phyloP scores from a whole-genome alignment of 2,113 vertebrate species.

The Bubo blakistoni region DNA sequence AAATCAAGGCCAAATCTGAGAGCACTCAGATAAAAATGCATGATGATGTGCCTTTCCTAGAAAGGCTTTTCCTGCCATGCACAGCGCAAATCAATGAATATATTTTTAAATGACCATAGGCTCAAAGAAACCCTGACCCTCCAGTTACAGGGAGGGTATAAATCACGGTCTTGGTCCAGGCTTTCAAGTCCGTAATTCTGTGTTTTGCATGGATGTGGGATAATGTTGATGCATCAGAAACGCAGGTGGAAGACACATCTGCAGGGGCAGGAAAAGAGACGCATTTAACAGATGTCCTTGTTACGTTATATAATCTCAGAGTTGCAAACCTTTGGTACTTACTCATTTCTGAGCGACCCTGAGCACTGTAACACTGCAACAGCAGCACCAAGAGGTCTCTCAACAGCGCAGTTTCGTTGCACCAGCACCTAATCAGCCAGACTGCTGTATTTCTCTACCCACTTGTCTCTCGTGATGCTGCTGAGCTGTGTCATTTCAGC shows the following conservation, averaged over 20 bases:
- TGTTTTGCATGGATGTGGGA: not conserved
- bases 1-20: not conserved
- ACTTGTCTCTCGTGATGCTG: not conserved
- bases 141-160: not conserved
- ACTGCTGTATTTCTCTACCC: not conserved
- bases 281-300: not conserved
- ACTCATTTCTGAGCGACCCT: not conserved
- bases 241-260: not conserved
- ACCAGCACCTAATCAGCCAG: not conserved
- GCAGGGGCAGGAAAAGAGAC: not conserved
- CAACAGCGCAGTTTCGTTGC: accelerated
- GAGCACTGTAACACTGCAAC: not conserved
- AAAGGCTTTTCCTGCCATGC: not conserved
- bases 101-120: not conserved
- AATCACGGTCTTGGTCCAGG: not conserved
- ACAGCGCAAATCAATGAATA: not conserved
- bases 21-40: not conserved
- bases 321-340: not conserved
- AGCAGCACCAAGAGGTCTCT: not conserved
- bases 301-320: not conserved
- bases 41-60: not conserved
- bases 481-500: not conserved
- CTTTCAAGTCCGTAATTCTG: not conserved
- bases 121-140: not conserved
- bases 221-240: not conserved